Evolutionary conservation across 2,113 vertebrate genomes (phyloP).

Genomic region (Eubucco bourcierii): DNA sequence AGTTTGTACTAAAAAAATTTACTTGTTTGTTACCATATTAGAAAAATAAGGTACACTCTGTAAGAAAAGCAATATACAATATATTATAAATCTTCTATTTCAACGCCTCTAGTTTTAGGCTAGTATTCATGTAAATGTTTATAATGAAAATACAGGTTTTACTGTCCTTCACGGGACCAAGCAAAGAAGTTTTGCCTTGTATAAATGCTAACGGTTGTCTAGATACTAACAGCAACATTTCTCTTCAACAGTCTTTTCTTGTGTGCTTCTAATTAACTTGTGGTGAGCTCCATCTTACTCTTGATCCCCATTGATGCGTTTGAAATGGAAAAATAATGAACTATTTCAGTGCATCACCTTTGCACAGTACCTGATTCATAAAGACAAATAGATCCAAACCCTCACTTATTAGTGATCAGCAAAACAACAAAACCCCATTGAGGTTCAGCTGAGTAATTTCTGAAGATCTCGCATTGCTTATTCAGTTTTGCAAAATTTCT

Average conservation of each 20-base stretch:
- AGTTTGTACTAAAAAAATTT: constrained; percentile 24
- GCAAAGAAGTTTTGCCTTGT: constrained; percentile 44
- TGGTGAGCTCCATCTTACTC: constrained; percentile 2
- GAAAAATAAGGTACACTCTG: constrained; percentile 42
- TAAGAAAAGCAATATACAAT: constrained; percentile 72
- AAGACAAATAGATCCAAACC: constrained; percentile 22
- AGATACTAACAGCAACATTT: background rate
- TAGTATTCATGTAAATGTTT: constrained; percentile 52
- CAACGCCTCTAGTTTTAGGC: constrained; percentile 41
- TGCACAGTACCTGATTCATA: constrained; percentile 60
- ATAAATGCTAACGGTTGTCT: constrained; percentile 27
- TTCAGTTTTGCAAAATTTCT: background rate
- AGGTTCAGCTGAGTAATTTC: background rate
- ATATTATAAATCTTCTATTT: constrained; percentile 45
- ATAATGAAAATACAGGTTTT: constrained; percentile 49
- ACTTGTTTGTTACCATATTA: constrained; percentile 48
- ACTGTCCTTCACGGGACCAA: constrained; percentile 36
- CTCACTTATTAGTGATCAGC: background rate
- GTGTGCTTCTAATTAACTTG: constrained; percentile 24
- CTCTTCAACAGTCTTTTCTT: background rate
- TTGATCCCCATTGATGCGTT: constrained; percentile 28
- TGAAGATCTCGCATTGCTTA: background rate
- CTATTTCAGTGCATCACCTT: constrained; percentile 25
- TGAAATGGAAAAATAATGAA: constrained; percentile 21
- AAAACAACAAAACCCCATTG: background rate